These are phyloP conservation scores for Hypothenemus hampei DNA, from an alignment of 1,140 invertebrate genomes.

Conservation along the genomic window DNA sequence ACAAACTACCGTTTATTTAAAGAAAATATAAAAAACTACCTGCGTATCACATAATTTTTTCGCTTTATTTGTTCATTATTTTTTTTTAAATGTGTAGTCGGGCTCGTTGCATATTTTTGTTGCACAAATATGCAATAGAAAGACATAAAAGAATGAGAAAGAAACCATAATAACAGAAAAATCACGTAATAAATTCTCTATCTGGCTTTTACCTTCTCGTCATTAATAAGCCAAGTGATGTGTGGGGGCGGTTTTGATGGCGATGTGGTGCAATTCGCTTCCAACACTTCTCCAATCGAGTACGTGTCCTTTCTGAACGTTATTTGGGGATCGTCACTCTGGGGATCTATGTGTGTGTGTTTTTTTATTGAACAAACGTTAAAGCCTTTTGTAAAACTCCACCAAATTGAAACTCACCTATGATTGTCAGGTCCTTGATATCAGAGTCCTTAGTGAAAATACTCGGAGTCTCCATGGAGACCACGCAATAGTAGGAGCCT, in stretches of 20 bases:
- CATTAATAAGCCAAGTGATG: constrained; percentile 79
- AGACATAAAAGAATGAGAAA: no score
- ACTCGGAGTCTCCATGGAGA: constrained; percentile 63
- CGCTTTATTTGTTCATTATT: no score
- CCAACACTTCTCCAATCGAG: constrained; percentile 62
- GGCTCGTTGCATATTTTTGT: no score
- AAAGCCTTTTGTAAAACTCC: no score
- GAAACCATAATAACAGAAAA: no score
- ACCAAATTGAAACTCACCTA: constrained; percentile 64
- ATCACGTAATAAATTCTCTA: no score
- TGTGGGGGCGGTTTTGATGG: constrained; percentile 68
- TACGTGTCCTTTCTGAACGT: constrained; percentile 65
- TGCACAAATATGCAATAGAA: no score
- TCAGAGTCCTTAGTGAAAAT: constrained; percentile 71
- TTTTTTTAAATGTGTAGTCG: no score
- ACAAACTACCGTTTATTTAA: no score
- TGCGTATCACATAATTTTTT: no score
- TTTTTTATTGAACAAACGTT: no score
- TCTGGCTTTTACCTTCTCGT: constrained; percentile 67
- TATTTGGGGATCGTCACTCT: constrained; percentile 64
- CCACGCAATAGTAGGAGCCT: constrained; percentile 69
- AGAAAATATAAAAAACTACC: no score
- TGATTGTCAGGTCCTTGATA: constrained; percentile 65
- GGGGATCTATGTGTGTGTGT: constrained; percentile 68
- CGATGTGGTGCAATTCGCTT: constrained; percentile 72